These are phyloP conservation scores for Tricholaema leucomelas DNA, from an alignment of 2,113 vertebrate species.

Conservation along the genomic window DNA sequence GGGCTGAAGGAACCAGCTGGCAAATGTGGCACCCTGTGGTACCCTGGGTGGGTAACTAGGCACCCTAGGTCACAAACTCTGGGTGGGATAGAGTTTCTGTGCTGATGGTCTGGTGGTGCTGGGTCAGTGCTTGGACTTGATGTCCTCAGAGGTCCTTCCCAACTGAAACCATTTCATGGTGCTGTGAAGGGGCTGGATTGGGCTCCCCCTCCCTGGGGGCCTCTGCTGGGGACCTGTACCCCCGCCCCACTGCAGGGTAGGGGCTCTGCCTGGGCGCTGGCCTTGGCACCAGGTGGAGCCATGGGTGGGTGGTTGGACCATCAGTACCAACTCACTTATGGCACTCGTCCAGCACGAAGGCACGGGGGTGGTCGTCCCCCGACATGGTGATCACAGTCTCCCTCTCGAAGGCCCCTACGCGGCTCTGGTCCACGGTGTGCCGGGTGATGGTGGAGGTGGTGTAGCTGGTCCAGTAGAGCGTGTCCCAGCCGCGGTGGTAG, in stretches of 20 bases:
- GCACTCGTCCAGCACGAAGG: constrained; percentile 95
- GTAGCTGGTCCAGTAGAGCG: constrained; percentile 97
- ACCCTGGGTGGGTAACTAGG: too few relatives aligned
- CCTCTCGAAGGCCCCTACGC: constrained; percentile 87
- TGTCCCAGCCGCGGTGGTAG: constrained; percentile 94
- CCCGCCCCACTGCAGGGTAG: neutral
- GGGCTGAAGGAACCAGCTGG: neutral
- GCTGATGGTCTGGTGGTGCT: neutral
- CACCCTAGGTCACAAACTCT: too few relatives aligned
- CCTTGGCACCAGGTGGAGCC: fast-evolving
- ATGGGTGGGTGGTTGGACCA: fast-evolving
- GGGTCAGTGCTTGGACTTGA: too few relatives aligned
- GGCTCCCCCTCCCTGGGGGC: neutral
- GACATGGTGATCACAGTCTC: constrained; percentile 98
- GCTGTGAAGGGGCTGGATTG: too few relatives aligned
- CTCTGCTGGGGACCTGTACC: neutral
- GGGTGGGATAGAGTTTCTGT: neutral
- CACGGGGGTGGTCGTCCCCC: constrained; percentile 93
- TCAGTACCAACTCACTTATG: constrained; percentile 81
- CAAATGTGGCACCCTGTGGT: fast-evolving
- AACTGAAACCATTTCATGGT: too few relatives aligned
- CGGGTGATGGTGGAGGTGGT: constrained; percentile 95
- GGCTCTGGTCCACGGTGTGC: constrained; percentile 93
- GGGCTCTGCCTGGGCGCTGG: fast-evolving
- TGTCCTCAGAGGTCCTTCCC: too few relatives aligned